Evolutionary conservation across 2,113 vertebrate genomes (phyloP), one percentile per base, ranked within the genome.

Genomic region (Sinocyclocheilus grahami): DNA sequence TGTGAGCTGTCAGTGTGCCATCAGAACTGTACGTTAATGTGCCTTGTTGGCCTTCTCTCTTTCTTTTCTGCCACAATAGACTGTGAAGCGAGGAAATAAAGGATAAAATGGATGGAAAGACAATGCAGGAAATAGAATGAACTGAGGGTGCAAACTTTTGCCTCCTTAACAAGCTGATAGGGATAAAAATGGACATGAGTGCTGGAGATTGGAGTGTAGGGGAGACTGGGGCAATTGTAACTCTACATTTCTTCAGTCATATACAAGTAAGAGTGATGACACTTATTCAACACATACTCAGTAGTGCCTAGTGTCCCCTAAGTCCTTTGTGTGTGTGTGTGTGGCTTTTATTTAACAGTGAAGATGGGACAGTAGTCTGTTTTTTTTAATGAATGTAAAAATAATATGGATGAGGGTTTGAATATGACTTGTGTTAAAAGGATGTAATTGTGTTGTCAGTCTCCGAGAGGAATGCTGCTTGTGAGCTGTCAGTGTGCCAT

Each of bases 371-470:
- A 9, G 42, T 46, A 46, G 46, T 10, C 46, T 46, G 8, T 27
- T 27, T 27, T n/a, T 42, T n/a, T n/a, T n/a, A n/a, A n/a, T n/a
- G n/a, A n/a, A n/a, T n/a, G n/a, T n/a, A n/a, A n/a, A n/a, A n/a
- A n/a, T n/a, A 62, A 39, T 33, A 60, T 39, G 33, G 3, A 33
- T n/a, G 10, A n/a, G 58, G 11, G 72, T 60, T 81, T 76, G 86
- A 86, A 77, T 74, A 78, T 22, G 78, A 24, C 20, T 55, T 13
- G 22, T 51, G 82, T 87, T 86, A 85, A 84, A 55, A 79, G 46
- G 84, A 78, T 85, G 63, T 82, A 87, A 88, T 86, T 88, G 69
- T 84, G 76, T 87, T 85, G 86, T 88, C 89, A 76, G 53, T 74
- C 53, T 87, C 37, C 20, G 76, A 86, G 77, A 84, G 27, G 80